phyloP scores from a whole-genome alignment of 2,797 vertebrate species.

The Perdix hodgsoniae region DNA sequence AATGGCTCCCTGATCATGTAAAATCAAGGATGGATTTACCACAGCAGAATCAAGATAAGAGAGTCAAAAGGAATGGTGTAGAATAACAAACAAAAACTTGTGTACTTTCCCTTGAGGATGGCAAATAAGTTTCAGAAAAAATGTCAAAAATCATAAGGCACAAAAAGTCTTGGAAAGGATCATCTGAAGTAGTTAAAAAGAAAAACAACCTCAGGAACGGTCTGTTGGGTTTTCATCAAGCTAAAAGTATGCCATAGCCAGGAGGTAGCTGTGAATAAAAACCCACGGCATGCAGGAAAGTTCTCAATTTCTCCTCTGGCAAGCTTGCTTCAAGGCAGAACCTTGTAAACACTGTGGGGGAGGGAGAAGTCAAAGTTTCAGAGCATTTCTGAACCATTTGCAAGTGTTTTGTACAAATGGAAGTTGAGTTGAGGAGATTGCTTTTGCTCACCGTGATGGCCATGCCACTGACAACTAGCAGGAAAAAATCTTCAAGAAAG shows the following conservation, averaged over 20 bases:
- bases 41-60: not conserved
- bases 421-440: not conserved
- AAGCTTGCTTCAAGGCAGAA: constrained; percentile 11
- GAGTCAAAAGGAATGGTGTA: not conserved
- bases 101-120: not conserved
- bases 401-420: constrained; percentile 35
- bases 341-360: not conserved
- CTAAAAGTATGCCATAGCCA: not conserved
- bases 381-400: constrained; percentile 18
- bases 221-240: constrained; percentile 12
- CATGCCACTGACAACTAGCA: not conserved
- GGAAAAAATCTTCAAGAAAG: not conserved
- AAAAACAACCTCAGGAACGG: not conserved
- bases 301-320: constrained; percentile 20
- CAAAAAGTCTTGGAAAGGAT: not conserved
- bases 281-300: not conserved
- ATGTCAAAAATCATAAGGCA: not conserved
- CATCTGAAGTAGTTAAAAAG: not conserved
- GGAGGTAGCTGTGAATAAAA: not conserved
- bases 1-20: not conserved
- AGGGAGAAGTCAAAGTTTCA: not conserved
- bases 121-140: not conserved
- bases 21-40: constrained; percentile 15
- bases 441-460: not conserved
- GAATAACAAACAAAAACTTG: not conserved